phyloP scores from a whole-genome alignment of 2,888 invertebrate genomes.

The Drosophila dives region DNA sequence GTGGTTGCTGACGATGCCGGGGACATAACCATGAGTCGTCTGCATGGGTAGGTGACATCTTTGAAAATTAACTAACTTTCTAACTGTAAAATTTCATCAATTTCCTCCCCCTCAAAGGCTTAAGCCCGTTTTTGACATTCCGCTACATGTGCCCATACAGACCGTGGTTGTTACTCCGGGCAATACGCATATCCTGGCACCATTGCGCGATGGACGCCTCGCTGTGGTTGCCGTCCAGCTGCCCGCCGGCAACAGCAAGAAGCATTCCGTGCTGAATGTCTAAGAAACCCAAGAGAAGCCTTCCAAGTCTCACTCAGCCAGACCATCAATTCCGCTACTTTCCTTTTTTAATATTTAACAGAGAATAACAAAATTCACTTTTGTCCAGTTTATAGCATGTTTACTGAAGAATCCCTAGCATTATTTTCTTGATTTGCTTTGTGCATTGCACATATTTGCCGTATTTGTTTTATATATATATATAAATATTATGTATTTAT shows the following conservation, averaged over 20 bases:
- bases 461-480: conserved; percentile 26
- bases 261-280: conserved; percentile 84
- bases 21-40: conserved; percentile 86
- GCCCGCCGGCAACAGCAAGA: conserved; percentile 80
- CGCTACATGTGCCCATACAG: conserved; percentile 86
- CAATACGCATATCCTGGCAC: conserved; percentile 87
- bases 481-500: conserved; percentile 9
- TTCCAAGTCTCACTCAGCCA: neutral
- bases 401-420: conserved; percentile 15
- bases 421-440: conserved; percentile 14
- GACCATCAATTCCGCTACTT: conserved; percentile 9
- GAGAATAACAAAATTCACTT: conserved; percentile 1
- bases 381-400: conserved; percentile 10
- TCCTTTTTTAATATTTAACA: conserved; percentile 4
- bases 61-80: neutral
- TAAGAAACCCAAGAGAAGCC: conserved; percentile 47
- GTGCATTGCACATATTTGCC: conserved; percentile 17
- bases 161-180: conserved; percentile 86
- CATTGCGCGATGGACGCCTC: conserved; percentile 86
- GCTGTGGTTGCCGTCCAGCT: conserved; percentile 85
- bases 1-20: conserved; percentile 86
- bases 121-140: conserved; percentile 86
- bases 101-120: conserved; percentile 76
- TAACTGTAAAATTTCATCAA: neutral
- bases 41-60: conserved; percentile 84